Base-by-base conservation (phyloP, 2,797 vertebrate genomes). In the Lagorchestes hirsutus region DNA sequence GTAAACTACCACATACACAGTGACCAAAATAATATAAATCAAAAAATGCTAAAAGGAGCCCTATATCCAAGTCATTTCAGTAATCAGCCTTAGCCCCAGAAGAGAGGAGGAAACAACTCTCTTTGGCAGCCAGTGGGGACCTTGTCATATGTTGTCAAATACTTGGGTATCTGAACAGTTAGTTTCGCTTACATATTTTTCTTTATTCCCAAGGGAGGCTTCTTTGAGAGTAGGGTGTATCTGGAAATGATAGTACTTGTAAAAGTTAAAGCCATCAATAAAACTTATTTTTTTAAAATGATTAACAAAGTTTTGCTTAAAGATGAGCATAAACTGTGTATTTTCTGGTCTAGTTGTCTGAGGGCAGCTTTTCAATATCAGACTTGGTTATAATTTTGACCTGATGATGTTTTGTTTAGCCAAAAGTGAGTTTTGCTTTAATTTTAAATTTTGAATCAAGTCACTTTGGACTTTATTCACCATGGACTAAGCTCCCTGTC, bases 361-460 rank as follows among this genome's bases (percentile, higher is more conserved):
- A 62, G 59, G 11, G 31, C 4, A 34, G 34, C 12, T 62, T 34
- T 13, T 62, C 14, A 62, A 34, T 62, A 14, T 34, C 3, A 12
- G 5, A 34, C 12, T 34, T 62, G 59, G 59, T 14, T 97, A 50
- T 94, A 54, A 93, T 29, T 95, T 95, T 40, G 54, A 18, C 34
- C 91, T 93, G 82, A 28, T 97, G 0, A 1, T 93, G 90, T 90
- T 94, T 95, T 13, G 52, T 1, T 92, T 92, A 59, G 54, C 55
- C 92, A 82, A 93, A 90, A 18, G 58, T 92, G 27, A 91, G 87
- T 93, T 96, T 95, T 95, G 18, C 18, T 93, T 96, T 90, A 40
- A 92, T 92, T 92, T 97, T 95, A 95, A 93, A 96, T 93, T 92
- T 93, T 97, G 67, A 52, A 55, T 34, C 93, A 55, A 96, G 92